phyloP scores from a whole-genome alignment of 2,113 vertebrate genomes.

The Pseudonaja textilis region DNA sequence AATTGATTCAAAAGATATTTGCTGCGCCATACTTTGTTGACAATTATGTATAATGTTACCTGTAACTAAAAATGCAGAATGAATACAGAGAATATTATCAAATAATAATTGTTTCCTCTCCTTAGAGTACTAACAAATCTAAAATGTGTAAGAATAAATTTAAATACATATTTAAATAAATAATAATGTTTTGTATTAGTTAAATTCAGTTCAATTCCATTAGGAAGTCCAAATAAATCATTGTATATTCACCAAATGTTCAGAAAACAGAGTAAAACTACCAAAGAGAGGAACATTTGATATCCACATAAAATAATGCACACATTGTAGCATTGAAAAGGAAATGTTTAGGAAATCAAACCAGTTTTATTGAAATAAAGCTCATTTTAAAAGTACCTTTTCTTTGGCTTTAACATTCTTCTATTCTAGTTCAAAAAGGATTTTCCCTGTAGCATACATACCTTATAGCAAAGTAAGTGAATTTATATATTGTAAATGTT shows the following conservation, averaged over 20 bases:
- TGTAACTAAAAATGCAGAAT: constrained; percentile 54
- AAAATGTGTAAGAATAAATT: constrained; percentile 29
- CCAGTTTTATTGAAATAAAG: constrained; percentile 74
- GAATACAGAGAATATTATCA: constrained; percentile 31
- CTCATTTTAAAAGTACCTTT: constrained; percentile 69
- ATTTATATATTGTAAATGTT: constrained; percentile 94
- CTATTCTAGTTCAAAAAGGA: constrained; percentile 66
- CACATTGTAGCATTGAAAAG: constrained; percentile 59
- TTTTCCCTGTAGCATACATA: constrained; percentile 75
- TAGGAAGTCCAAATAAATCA: neutral
- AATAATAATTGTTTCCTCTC: constrained; percentile 52
- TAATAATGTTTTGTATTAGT: neutral
- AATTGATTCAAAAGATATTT: constrained; percentile 37
- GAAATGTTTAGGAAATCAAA: constrained; percentile 63
- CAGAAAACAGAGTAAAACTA: constrained; percentile 38
- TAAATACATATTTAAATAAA: constrained; percentile 33
- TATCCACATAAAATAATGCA: constrained; percentile 49
- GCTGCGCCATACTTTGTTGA: neutral
- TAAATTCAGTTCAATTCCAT: constrained; percentile 33
- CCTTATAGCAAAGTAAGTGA: constrained; percentile 75
- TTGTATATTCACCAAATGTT: constrained; percentile 47
- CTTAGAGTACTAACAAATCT: constrained; percentile 42
- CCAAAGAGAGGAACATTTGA: constrained; percentile 47
- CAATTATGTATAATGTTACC: constrained; percentile 51
- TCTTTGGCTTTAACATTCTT: constrained; percentile 63